Evolutionary conservation across 2,113 vertebrate genomes (phyloP).

Genomic region (Protobothrops flavoviridis): DNA sequence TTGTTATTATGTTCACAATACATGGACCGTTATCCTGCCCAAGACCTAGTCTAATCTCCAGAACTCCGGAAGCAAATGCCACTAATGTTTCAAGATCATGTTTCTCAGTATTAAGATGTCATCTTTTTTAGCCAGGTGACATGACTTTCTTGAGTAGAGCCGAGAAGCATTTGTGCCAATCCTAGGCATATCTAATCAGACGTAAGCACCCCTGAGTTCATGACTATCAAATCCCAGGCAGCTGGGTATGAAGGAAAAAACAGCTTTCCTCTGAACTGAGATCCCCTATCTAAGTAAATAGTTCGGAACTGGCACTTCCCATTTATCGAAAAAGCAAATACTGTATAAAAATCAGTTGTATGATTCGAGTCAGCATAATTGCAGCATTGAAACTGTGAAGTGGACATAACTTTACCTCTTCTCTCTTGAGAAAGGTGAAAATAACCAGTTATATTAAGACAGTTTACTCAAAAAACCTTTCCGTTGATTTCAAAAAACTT

Average conservation of each 20-base stretch:
- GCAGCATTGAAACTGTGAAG: background rate
- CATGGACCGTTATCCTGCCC: background rate
- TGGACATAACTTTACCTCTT: background rate
- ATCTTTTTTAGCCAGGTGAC: constrained; percentile 41
- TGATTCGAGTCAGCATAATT: background rate
- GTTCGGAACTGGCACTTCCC: background rate
- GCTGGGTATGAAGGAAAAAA: no score
- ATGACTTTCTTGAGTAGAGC: background rate
- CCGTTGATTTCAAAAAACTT: background rate
- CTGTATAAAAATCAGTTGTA: background rate
- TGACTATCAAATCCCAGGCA: background rate
- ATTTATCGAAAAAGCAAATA: background rate
- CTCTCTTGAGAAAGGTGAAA: background rate
- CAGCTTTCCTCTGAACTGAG: background rate
- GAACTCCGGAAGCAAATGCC: background rate
- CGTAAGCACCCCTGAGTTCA: background rate
- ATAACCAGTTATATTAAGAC: background rate
- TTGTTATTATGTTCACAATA: background rate
- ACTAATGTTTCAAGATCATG: background rate
- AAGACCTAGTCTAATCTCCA: background rate
- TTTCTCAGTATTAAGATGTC: fast-evolving
- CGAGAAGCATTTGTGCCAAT: background rate
- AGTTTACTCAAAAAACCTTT: background rate
- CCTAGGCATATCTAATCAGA: background rate
- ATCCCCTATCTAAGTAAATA: background rate